Percentiles rank a stretch among this genome's conserved stretches.
phyloP scores from a whole-genome alignment of 2,888 invertebrate genomes.

The Steinernema scapterisci region DNA sequence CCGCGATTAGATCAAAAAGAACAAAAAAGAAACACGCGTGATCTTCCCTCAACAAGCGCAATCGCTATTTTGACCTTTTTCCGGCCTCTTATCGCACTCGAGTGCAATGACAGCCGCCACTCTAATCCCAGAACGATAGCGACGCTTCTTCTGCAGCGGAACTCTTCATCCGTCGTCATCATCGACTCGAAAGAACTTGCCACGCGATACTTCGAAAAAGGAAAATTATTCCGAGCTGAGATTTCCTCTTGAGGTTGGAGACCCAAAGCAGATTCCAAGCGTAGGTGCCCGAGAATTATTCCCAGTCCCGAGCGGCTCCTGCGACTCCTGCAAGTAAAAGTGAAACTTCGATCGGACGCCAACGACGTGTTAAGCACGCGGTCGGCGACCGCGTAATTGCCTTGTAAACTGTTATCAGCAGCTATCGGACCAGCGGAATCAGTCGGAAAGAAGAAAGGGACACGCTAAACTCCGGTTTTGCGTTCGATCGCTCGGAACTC shows the following conservation, averaged over 20 bases:
- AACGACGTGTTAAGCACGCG: conserved; percentile 14
- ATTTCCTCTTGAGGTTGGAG: too few species aligned
- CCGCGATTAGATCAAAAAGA: neutral
- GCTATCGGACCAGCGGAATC: neutral
- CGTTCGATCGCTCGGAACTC: neutral
- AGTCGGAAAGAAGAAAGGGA: neutral
- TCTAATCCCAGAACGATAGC: conserved; percentile 21
- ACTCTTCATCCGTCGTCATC: neutral
- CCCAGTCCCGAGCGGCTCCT: too few species aligned
- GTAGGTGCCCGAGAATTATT: neutral
- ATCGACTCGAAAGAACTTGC: neutral
- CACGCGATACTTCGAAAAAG: too few species aligned
- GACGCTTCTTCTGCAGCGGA: neutral
- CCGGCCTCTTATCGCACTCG: neutral
- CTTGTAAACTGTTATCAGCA: conserved; percentile 24
- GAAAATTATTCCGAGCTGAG: neutral
- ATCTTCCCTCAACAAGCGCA: neutral
- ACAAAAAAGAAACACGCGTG: conserved; percentile 20
- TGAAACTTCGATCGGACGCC: neutral
- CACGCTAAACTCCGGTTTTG: conserved; percentile 21
- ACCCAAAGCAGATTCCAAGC: too few species aligned
- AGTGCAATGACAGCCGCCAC: neutral
- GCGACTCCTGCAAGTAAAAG: too few species aligned
- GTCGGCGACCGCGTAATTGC: conserved; percentile 17
- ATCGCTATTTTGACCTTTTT: conserved; percentile 1